phyloP scores from a whole-genome alignment of 2,113 vertebrate genomes.

The Tachycineta bicolor region DNA sequence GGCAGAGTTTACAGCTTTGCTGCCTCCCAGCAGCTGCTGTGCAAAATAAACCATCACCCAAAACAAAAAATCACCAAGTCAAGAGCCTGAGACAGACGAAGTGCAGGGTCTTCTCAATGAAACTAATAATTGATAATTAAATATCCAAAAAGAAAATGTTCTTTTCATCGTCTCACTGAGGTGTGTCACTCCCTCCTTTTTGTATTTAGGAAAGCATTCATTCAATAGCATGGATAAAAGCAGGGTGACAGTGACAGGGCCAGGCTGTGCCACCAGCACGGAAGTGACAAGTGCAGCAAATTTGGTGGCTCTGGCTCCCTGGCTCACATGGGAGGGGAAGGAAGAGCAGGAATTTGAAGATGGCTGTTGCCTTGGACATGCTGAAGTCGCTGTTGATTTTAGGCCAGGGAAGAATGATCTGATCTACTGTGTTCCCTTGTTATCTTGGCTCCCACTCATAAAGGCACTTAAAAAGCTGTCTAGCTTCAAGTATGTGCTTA shows the following conservation, averaged over 20 bases:
- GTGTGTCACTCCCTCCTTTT: neutral
- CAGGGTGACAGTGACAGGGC: neutral
- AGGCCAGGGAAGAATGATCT: neutral
- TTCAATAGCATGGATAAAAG: neutral
- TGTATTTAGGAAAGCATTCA: neutral
- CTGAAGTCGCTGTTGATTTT: neutral
- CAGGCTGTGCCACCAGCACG: neutral
- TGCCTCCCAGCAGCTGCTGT: conserved; percentile 12
- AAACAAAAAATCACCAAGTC: neutral
- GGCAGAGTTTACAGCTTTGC: neutral
- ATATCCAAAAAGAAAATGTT: neutral
- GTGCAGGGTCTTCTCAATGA: neutral
- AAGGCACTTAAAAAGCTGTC: conserved; percentile 24
- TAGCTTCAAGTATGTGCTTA: conserved; percentile 26
- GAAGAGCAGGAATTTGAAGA: neutral
- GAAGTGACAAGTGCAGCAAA: neutral
- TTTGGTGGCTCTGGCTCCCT: neutral
- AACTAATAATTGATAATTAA: neutral
- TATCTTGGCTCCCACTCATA: conserved; percentile 1
- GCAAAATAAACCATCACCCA: neutral
- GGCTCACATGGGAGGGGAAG: rapidly evolving
- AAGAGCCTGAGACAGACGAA: neutral
- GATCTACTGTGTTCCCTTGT: neutral
- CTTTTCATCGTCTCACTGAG: neutral
- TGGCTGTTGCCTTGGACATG: neutral